Conservation (phyloP, 35 echinoderm and acorn worm genomes). For the Heliocidaris erythrogramma region DNA sequence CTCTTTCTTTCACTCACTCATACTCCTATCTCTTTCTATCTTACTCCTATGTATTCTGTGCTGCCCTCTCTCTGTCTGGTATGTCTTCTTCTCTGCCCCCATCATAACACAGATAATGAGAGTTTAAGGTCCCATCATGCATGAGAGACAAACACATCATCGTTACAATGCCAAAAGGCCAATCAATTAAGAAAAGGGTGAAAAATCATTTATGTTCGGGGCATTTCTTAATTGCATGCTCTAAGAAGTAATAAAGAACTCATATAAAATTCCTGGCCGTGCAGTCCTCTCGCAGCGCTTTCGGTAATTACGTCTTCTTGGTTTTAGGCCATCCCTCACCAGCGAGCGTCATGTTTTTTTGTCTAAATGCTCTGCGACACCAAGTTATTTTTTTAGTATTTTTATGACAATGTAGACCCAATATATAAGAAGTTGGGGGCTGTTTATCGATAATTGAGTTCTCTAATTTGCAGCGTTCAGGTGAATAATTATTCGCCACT, state of each 20-base stretch:
- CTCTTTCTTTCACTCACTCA: too few species aligned
- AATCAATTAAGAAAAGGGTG: conserved; percentile 24
- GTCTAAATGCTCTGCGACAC: not conserved
- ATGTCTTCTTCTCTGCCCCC: not conserved
- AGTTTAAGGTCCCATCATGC: not conserved
- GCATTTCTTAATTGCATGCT: conserved; percentile 6
- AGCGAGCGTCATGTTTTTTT: not conserved
- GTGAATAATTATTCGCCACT: not conserved
- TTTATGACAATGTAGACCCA: not conserved
- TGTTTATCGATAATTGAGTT: not conserved
- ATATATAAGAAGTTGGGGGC: not conserved
- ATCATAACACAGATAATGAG: not conserved
- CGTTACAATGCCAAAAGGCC: conserved; percentile 13
- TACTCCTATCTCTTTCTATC: too few species aligned
- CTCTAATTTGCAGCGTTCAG: not conserved
- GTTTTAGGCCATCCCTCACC: conserved; percentile 10
- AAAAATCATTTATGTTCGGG: not conserved
- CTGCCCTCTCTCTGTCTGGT: not conserved
- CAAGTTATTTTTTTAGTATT: not conserved
- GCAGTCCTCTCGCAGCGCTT: not conserved
- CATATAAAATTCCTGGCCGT: not conserved
- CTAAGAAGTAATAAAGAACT: conserved; percentile 26
- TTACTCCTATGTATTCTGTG: too few species aligned
- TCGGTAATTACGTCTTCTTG: conserved; percentile 19
- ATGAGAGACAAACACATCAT: not conserved